Base-by-base conservation (phyloP, 2,113 vertebrate species). In the Alaudala cheleensis region DNA sequence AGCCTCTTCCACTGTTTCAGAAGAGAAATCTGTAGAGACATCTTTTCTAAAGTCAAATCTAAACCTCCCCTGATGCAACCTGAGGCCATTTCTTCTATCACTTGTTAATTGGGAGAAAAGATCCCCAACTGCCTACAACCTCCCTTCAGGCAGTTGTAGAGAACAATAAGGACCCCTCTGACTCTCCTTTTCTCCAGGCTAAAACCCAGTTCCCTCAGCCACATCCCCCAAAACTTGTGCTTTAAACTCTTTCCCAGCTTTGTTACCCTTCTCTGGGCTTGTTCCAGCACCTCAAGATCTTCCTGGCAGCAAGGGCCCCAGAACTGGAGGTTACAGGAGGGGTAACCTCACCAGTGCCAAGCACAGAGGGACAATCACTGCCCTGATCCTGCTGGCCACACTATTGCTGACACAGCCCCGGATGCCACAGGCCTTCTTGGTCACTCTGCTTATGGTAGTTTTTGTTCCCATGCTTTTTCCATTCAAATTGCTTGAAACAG, bases 211-310 rank as follows among this genome's bases (percentile, higher is more conserved):
- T 51, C 39, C 12, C 11, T 51, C 33, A 39, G 24, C 16, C 7
- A 5, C 13, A 31, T 4, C 45, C 17, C 20, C 29, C 7, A 44
- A 58, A 9, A 8, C 9, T 25, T 18, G 4, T 40, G 16, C 13
- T 67, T 24, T 60, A 39, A 74, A 25, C 15, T 11, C 20, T 25
- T 53, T 51, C 20, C 16, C 61, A 74, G n/a, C 11, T 40, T 39
- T 31, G 24, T n/a, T 61, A 34, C 11, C n/a, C 17, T 60, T 53
- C 53, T 60, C n/a, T 53, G 45, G 29, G 67, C 9, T 29, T 13
- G 1, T 9, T 53, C 42, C 69, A 67, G 20, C 7, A 21, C 6
- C 16, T 74, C 39, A 45, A 22, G 1, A 0, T n/a, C n/a, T 25
- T 74, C n/a, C n/a, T 40, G 20, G 20, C 11, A 34, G 19, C n/a